Evolutionary conservation across 2,797 vertebrate species (phyloP).

Genomic region (Leontopithecus rosalia): DNA sequence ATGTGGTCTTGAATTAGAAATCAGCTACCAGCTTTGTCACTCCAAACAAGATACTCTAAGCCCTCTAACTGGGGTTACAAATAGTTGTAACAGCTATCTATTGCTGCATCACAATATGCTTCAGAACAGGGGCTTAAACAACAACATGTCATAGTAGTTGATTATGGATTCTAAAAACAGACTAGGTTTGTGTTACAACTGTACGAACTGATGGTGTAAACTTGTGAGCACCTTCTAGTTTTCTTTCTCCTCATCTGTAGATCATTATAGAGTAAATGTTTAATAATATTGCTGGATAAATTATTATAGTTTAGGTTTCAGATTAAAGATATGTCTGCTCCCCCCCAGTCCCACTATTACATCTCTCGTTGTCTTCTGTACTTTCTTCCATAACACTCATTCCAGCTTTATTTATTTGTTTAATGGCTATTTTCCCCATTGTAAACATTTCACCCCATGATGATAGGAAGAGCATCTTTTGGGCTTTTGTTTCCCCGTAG

Average conservation of each 20-base stretch:
- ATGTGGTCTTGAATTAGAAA: neutral
- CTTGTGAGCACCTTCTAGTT: neutral
- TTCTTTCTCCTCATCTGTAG: neutral
- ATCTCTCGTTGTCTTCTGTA: neutral
- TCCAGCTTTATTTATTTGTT: neutral
- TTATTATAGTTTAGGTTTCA: neutral
- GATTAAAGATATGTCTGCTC: neutral
- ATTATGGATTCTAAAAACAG: neutral
- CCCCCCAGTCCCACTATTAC: neutral
- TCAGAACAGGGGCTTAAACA: neutral
- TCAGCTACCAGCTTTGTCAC: neutral
- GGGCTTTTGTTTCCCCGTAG: rapidly evolving
- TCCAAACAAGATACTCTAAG: neutral
- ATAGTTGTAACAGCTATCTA: neutral
- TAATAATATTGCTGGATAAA: too few relatives aligned
- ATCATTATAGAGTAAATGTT: neutral
- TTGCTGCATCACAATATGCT: neutral
- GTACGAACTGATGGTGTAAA: neutral
- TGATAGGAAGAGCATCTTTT: neutral
- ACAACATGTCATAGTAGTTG: neutral
- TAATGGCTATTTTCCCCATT: neutral
- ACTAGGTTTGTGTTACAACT: neutral
- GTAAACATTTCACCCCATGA: neutral
- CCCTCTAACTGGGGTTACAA: neutral
- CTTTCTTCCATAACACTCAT: neutral